phyloP scores from a whole-genome alignment of 2,888 invertebrate genomes.

The Eledona agricola region DNA sequence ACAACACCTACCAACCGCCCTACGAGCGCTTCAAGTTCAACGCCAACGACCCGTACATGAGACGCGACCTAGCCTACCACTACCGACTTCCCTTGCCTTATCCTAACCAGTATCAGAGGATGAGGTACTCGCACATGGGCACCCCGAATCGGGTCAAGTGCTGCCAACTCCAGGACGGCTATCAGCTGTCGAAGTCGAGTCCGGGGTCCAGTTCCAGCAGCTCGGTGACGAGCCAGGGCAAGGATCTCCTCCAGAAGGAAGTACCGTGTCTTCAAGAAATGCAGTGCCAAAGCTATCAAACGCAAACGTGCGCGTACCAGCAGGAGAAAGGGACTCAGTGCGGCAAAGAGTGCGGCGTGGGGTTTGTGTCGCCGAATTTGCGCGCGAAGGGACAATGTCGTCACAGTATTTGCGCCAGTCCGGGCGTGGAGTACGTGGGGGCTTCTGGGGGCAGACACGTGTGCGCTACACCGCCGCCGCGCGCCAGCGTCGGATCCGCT shows the following conservation, averaged over 20 bases:
- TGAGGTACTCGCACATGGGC: conserved; percentile 54
- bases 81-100: conserved; percentile 66
- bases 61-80: conserved; percentile 68
- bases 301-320: conserved; percentile 48
- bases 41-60: conserved; percentile 67
- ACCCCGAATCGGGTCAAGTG: conserved; percentile 59
- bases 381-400: conserved; percentile 53
- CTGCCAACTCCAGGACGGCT: conserved; percentile 59
- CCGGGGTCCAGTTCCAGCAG: conserved; percentile 64
- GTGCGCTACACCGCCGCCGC: conserved; percentile 60
- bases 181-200: conserved; percentile 60
- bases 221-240: conserved; percentile 61
- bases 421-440: conserved; percentile 69
- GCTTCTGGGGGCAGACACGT: conserved; percentile 70
- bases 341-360: conserved; percentile 50
- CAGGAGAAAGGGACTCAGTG: conserved; percentile 63
- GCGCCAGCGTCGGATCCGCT: conserved; percentile 54
- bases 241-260: conserved; percentile 49
- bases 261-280: conserved; percentile 54
- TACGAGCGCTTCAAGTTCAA: conserved; percentile 56
- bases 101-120: conserved; percentile 59
- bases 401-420: conserved; percentile 64
- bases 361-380: conserved; percentile 54
- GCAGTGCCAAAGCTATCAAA: conserved; percentile 60
- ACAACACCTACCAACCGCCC: conserved; percentile 58